phyloP scores from a whole-genome alignment of 2,888 invertebrate species.

The Altica lythri region DNA sequence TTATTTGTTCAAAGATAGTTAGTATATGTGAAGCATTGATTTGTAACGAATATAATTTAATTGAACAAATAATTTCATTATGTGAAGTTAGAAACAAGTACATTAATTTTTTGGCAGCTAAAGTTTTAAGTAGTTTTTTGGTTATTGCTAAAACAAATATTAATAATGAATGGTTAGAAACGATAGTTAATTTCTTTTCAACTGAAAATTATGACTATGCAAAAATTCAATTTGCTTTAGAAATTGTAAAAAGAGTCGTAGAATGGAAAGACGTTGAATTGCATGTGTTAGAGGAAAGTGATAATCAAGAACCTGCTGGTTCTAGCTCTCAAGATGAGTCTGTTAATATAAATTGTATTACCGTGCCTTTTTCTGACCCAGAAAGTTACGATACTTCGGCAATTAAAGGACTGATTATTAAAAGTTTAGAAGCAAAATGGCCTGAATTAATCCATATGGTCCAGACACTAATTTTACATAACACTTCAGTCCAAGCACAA shows the following conservation, averaged over 20 bases:
- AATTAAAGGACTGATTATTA: slow-evolving; percentile 84
- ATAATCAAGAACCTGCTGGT: slow-evolving; percentile 49
- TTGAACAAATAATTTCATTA: slow-evolving; percentile 81
- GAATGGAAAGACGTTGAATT: slow-evolving; percentile 85
- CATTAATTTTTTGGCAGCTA: slow-evolving; percentile 78
- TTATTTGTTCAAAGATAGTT: slow-evolving; percentile 80
- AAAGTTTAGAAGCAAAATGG: slow-evolving; percentile 85
- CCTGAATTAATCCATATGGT: slow-evolving; percentile 76
- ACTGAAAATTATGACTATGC: slow-evolving; percentile 68
- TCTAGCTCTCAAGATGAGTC: slow-evolving; percentile 43
- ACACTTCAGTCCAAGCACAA: slow-evolving; percentile 67
- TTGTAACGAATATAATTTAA: slow-evolving; percentile 80
- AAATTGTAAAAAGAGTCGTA: slow-evolving; percentile 83
- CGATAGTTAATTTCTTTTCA: slow-evolving; percentile 73
- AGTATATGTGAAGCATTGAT: slow-evolving; percentile 80
- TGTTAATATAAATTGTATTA: slow-evolving; percentile 59
- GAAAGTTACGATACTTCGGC: slow-evolving; percentile 85
- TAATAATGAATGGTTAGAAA: slow-evolving; percentile 79
- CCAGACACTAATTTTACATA: slow-evolving; percentile 63
- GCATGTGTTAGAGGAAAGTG: slow-evolving; percentile 71
- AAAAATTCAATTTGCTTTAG: slow-evolving; percentile 82
- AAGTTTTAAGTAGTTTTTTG: slow-evolving; percentile 80
- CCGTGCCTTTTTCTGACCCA: slow-evolving; percentile 72
- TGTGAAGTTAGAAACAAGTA: slow-evolving; percentile 79
- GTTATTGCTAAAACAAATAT: slow-evolving; percentile 82